These are phyloP conservation scores for Terrapene triunguis DNA, from an alignment of 2,113 vertebrate species.

Conservation along the genomic window DNA sequence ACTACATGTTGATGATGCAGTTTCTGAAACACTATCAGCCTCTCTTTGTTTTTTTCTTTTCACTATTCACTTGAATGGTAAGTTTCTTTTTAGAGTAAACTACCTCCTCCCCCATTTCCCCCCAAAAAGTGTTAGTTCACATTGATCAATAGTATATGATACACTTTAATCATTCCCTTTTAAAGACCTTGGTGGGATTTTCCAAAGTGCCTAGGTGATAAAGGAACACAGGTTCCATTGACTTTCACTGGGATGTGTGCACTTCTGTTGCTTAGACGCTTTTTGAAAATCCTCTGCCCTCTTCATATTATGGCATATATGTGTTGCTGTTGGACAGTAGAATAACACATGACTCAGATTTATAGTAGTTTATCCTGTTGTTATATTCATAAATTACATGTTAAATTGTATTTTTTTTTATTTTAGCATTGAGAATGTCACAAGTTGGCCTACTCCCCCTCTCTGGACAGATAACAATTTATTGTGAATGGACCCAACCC, in stretches of 20 bases:
- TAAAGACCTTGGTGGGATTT: background rate
- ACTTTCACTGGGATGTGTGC: background rate
- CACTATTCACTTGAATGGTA: background rate
- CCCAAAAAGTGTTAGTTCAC: background rate
- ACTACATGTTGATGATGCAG: background rate
- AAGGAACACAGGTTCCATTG: background rate
- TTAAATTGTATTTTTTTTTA: background rate
- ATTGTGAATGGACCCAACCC: background rate
- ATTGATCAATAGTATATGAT: background rate
- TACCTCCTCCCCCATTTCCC: background rate
- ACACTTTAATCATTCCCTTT: background rate
- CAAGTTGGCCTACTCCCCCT: background rate
- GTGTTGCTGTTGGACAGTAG: background rate
- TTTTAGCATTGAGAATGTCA: background rate
- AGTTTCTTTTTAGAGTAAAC: background rate
- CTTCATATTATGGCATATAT: background rate
- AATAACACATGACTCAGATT: accelerated
- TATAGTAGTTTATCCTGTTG: background rate
- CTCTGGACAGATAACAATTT: background rate
- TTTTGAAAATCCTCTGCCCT: background rate
- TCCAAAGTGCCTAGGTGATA: background rate
- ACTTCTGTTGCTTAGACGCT: background rate
- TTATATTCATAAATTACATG: background rate
- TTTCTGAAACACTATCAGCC: background rate
- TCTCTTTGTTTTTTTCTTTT: background rate